Evolutionary conservation across 53 echinoderm and acorn worm species (phyloP), one percentile per base, ranked within the genome.

Genomic region (Glandiceps talaboti): DNA sequence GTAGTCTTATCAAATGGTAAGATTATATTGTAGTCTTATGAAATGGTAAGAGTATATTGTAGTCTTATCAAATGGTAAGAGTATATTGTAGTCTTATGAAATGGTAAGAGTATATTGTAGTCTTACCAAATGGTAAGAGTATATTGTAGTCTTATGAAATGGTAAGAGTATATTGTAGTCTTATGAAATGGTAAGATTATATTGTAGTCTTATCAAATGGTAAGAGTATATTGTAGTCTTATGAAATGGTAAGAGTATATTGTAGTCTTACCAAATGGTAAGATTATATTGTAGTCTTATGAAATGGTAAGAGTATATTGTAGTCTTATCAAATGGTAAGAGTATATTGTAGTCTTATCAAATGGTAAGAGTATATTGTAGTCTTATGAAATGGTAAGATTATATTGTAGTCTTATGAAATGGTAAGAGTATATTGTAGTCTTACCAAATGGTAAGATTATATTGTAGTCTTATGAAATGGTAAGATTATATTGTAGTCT

Each of bases 61-160:
- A 80, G 81, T n/a, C n/a, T n/a, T 90, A 96, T 30, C 92, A 94
- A 31, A 89, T 91, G 64, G 64, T 45, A 20, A 45, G 64, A 45
- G 20, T 20, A 91, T 92, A 82, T 90, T 91, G 26, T 29, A 80
- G 81, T n/a, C n/a, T n/a, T 90, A 96, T 30, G 96, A 94, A 31
- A 89, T 91, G 64, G 64, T 45, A 20, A 45, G 64, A 45, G 20
- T 20, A 91, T 92, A 82, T 90, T 91, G 26, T 29, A 80, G 81
- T n/a, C n/a, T n/a, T 90, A 96, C 28, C 92, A 94, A 31, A 89
- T 91, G 64, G 64, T 45, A 20, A 45, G 64, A 45, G 20, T 20
- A 91, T 92, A 82, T 90, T 91, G 26, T 29, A 80, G 81, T n/a
- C n/a, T n/a, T 90, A 96, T 30, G 96, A 94, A 31, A 89, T 91